A percentile compares a stretch with the other conserved stretches of the same genome.
phyloP scores from a whole-genome alignment of 2,888 invertebrate species.

The Chirona hameri region DNA sequence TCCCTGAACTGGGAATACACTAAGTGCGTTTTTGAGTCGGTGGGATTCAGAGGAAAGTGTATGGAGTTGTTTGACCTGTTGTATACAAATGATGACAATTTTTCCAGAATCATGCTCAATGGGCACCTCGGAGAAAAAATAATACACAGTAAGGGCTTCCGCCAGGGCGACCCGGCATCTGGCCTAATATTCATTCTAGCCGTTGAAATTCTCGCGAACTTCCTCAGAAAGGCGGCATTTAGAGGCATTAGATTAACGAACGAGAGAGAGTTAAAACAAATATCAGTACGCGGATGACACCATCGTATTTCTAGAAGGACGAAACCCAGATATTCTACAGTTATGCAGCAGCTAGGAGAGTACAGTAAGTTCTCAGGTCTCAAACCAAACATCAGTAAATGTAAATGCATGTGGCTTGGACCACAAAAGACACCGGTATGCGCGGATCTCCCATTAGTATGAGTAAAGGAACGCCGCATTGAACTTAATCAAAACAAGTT shows the following conservation, averaged over 20 bases:
- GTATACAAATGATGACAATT: background rate
- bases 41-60: background rate
- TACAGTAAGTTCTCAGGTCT: background rate
- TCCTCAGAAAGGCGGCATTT: background rate
- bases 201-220: background rate
- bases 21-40: background rate
- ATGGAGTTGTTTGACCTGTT: background rate
- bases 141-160: background rate
- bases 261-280: background rate
- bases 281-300: background rate
- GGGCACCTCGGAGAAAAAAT: background rate
- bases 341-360: background rate
- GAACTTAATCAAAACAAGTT: too few species aligned
- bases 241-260: background rate
- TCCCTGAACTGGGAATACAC: background rate
- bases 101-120: background rate
- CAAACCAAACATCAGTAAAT: background rate
- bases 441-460: background rate
- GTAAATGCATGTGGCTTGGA: background rate
- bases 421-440: background rate
- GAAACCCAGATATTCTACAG: background rate
- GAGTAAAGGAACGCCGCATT: background rate
- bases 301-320: background rate
- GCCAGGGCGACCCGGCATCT: background rate
- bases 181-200: background rate